Percentiles rank a stretch among this genome's conserved stretches.
Evolutionary conservation across 1,140 invertebrate genomes (phyloP).

Genomic region (Brachionus rubens): DNA sequence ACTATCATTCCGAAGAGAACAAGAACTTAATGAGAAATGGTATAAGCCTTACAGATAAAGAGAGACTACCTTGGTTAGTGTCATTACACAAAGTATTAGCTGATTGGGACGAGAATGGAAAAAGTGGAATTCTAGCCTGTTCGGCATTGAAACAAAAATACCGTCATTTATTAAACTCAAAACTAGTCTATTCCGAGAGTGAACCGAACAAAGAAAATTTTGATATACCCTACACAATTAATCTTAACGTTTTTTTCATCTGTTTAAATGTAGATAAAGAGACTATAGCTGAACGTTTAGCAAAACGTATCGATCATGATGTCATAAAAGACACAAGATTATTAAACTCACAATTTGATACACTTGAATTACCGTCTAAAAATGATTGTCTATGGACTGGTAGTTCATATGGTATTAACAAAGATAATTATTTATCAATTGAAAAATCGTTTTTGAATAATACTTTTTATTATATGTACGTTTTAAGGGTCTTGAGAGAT

Average conservation of each 20-base stretch:
- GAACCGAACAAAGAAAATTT: background rate
- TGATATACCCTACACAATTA: background rate
- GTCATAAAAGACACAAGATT: background rate
- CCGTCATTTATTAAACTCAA: conserved; percentile 6
- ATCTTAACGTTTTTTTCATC: conserved; percentile 1
- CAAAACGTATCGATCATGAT: background rate
- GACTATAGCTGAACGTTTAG: background rate
- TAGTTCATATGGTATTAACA: conserved; percentile 16
- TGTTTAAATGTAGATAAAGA: conserved; percentile 10
- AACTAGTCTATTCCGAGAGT: background rate
- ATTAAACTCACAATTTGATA: background rate
- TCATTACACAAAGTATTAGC: conserved; percentile 49
- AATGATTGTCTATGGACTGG: conserved; percentile 22
- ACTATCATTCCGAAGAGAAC: conserved; percentile 53
- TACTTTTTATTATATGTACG: conserved; percentile 38
- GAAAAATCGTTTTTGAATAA: conserved; percentile 22
- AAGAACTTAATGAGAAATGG: conserved; percentile 54
- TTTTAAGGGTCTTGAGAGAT: conserved; percentile 4
- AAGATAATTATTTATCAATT: conserved; percentile 37
- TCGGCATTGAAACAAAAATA: conserved; percentile 27
- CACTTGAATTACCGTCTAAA: background rate
- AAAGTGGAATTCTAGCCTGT: conserved; percentile 25
- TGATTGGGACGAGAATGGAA: background rate
- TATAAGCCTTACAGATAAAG: conserved; percentile 53
- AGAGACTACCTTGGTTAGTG: conserved; percentile 52